Evolutionary conservation across 2,888 invertebrate genomes (phyloP).

Genomic region (Mythimna ferrago): DNA sequence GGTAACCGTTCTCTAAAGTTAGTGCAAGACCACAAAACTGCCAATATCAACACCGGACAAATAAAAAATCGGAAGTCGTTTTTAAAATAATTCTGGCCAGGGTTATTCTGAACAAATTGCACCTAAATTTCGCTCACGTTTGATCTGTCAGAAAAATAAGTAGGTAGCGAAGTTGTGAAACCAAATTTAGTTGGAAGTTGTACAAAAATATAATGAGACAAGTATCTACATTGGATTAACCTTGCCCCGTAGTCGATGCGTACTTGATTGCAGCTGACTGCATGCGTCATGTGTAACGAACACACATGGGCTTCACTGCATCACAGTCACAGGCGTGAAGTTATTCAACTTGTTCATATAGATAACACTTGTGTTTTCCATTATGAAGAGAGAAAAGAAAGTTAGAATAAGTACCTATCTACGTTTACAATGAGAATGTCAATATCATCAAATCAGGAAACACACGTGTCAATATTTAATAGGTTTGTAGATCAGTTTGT

Average conservation of each 20-base stretch:
- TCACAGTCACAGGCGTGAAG: conserved; percentile 34
- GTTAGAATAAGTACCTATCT: no score
- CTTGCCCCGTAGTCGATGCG: conserved; percentile 69
- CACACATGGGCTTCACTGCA: conserved; percentile 71
- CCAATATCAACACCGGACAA: not conserved
- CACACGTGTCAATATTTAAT: not conserved
- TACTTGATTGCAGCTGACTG: conserved; percentile 73
- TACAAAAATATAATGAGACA: conserved; percentile 16
- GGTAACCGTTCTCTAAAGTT: not conserved
- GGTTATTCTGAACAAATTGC: not conserved
- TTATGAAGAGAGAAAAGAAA: not conserved
- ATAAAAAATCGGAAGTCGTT: not conserved
- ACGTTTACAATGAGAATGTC: not conserved
- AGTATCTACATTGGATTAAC: conserved; percentile 72
- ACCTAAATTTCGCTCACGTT: not conserved
- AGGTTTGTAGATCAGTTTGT: conserved; percentile 8
- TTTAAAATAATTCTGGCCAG: not conserved
- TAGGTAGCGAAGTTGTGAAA: not conserved
- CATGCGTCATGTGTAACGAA: conserved; percentile 56
- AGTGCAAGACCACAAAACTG: not conserved
- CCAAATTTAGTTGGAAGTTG: conserved; percentile 20
- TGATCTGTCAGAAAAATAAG: not conserved
- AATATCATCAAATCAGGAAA: not conserved
- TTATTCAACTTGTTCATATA: conserved; percentile 20
- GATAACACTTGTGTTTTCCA: conserved; percentile 1